Evolutionary conservation across 2,888 invertebrate species (phyloP), one percentile per base, ranked within the genome.

Genomic region (Danaus chrysippus): DNA sequence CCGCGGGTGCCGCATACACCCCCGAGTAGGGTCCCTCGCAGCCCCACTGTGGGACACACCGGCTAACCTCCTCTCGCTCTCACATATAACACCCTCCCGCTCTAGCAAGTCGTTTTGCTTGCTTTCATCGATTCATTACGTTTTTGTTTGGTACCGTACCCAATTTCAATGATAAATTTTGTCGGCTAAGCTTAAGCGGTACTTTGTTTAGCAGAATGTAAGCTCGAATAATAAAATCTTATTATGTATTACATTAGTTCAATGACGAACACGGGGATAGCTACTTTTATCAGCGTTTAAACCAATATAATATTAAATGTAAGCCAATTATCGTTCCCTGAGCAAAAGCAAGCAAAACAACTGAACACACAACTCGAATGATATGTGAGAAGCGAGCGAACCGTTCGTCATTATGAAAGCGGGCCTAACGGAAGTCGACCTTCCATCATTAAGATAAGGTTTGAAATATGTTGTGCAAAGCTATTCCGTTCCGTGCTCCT

Each of bases 1-100:
- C 95, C 73, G 94, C 94, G 70, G 93, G 92, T 70, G 93, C 92
- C 68, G 92, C 91, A 83, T 91, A 91, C 76, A 90, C 91, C 60
- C 90, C 90, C 71, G 87, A 87, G 81, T 91, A 90, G 70, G 89
- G 82, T 73, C 88, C 87, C 70, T 83, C 84, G 82, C 86, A 85
- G 76, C 86, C 84, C 86, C 87, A 86, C 88, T 87, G 84, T 72
- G 75, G 74, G 72, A 81, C 71, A 78, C 67, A 77, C 80, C 84
- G 86, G 84, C 87, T 86, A 86, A 81, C 86, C 85, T 83, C 86
- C 79, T 68, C 61, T 71, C 72, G 74, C 77, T 76, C 80, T 79
- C 79, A 76, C 79, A 74, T 71, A 46, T 61, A 58, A 12, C 58
- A 62, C 64, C 64, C 64, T 66, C 68, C 64, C 65, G 54, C 54